phyloP scores from a whole-genome alignment of 2,797 vertebrate species.

The Characodon lateralis region DNA sequence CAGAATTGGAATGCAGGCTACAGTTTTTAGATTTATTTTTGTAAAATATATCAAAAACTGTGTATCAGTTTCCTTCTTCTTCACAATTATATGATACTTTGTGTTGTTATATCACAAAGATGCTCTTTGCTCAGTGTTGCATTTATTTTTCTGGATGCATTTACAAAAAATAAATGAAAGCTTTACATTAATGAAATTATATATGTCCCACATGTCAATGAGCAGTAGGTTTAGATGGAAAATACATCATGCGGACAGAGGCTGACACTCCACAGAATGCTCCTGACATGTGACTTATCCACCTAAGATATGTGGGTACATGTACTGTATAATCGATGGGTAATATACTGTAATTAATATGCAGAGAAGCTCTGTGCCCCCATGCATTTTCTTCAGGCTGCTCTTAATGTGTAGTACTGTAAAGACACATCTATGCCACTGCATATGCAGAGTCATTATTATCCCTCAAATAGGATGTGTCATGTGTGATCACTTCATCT shows the following conservation, averaged over 20 bases:
- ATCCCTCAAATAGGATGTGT: conserved; percentile 26
- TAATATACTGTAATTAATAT: conserved; percentile 18
- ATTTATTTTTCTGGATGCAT: neutral
- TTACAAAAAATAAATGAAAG: conserved; percentile 13
- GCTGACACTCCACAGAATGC: conserved; percentile 28
- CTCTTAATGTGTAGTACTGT: neutral
- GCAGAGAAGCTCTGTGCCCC: conserved; percentile 15
- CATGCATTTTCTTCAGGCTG: conserved; percentile 8
- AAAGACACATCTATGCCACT: neutral
- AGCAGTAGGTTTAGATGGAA: conserved; percentile 15
- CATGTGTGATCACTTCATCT: conserved; percentile 41
- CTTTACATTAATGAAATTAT: conserved; percentile 19
- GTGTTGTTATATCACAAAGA: neutral
- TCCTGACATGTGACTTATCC: conserved; percentile 42
- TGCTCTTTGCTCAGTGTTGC: neutral
- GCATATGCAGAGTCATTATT: conserved; percentile 18
- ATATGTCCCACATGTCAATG: conserved; percentile 26
- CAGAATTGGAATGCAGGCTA: neutral
- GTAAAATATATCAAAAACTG: neutral
- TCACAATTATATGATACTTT: neutral
- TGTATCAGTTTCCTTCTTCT: neutral
- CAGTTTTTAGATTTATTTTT: neutral
- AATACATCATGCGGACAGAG: conserved; percentile 46
- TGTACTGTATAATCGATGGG: conserved; percentile 16
- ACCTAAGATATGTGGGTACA: conserved; percentile 34